Percentiles rank a stretch among this genome's conserved stretches.
These are phyloP conservation scores for Alexandromys fortis DNA, from an alignment of 2,113 vertebrate genomes.

Conservation along the genomic window DNA sequence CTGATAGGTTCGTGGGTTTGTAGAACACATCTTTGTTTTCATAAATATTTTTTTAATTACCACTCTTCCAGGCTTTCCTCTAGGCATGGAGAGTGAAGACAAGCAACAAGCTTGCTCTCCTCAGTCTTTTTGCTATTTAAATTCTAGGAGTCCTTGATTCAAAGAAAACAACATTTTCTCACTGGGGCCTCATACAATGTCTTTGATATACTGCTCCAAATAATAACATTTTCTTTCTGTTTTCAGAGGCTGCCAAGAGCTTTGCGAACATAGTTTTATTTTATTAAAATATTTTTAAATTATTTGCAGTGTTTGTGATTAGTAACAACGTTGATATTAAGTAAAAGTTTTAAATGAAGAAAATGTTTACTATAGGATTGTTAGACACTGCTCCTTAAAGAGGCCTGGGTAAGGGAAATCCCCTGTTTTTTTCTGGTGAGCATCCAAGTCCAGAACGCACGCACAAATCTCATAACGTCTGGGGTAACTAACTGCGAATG, in stretches of 20 bases:
- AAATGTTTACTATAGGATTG: not conserved
- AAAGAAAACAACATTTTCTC: not conserved
- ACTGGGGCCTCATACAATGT: not conserved
- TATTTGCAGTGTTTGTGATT: constrained; percentile 10
- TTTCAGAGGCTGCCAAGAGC: constrained; percentile 26
- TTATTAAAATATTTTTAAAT: constrained; percentile 63
- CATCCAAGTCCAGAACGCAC: not conserved
- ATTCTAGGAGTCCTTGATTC: not conserved
- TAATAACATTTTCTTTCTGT: not conserved
- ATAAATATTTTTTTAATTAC: not conserved
- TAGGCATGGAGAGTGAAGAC: not conserved
- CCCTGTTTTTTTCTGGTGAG: constrained; percentile 2
- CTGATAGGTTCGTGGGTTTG: constrained; percentile 6
- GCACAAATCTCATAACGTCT: constrained; percentile 23
- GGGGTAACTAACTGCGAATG: not conserved
- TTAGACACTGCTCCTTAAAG: not conserved
- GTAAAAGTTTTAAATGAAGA: not conserved
- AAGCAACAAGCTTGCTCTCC: not conserved
- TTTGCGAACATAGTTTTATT: constrained; percentile 40
- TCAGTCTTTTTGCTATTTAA: not conserved
- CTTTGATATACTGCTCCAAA: not conserved
- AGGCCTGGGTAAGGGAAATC: not conserved
- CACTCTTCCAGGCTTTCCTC: not conserved
- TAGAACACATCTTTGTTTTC: not conserved
- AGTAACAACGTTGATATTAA: constrained; percentile 24